phyloP scores from a whole-genome alignment of 2,797 vertebrate genomes.

The Gadopsis bispinosus region DNA sequence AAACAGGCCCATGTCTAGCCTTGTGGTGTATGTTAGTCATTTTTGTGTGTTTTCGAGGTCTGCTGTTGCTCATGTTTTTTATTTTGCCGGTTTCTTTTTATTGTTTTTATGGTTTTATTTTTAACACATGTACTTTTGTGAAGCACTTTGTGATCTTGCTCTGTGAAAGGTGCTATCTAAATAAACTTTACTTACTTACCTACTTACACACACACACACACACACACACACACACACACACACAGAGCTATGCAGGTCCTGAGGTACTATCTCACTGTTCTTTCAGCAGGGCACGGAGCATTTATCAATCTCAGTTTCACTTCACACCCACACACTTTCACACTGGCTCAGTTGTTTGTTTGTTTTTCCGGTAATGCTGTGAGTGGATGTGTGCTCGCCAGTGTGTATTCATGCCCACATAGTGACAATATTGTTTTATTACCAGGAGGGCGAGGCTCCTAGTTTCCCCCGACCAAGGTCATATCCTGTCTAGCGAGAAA shows the following conservation, averaged over 20 bases:
- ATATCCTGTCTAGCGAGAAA: constrained; percentile 60
- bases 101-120: too few relatives aligned
- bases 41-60: too few relatives aligned
- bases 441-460: constrained; percentile 37
- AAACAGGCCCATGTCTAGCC: too few relatives aligned
- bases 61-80: too few relatives aligned
- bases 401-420: constrained; percentile 49
- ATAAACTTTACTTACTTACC: too few relatives aligned
- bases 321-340: constrained; percentile 57
- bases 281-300: constrained; percentile 34
- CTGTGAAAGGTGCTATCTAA: too few relatives aligned
- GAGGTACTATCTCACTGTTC: constrained; percentile 47
- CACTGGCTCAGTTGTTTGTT: constrained; percentile 34
- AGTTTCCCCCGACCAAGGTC: constrained; percentile 69
- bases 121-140: too few relatives aligned
- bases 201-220: constrained; percentile 4
- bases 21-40: too few relatives aligned
- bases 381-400: constrained; percentile 22
- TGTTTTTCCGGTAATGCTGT: constrained; percentile 28
- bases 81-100: too few relatives aligned
- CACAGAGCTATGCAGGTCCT: constrained; percentile 26
- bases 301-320: constrained; percentile 63
- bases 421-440: constrained; percentile 63
- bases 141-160: too few relatives aligned
- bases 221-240: constrained; percentile 2